A percentile compares a stretch with the other conserved stretches of the same genome.
phyloP scores from a whole-genome alignment of 2,113 vertebrate species.

The Zosterops japonicus region DNA sequence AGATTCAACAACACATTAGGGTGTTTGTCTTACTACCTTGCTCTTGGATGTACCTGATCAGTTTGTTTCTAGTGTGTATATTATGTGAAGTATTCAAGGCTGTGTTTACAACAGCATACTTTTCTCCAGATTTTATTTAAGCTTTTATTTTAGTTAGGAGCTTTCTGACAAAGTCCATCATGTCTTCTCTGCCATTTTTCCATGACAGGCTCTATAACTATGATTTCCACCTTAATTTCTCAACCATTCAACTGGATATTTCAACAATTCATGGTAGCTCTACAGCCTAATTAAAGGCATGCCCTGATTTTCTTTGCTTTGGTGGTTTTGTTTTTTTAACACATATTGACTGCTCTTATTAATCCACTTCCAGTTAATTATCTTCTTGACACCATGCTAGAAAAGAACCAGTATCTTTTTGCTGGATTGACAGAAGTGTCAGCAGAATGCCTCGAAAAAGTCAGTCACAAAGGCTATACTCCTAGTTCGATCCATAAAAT shows the following conservation, averaged over 20 bases:
- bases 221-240: neutral
- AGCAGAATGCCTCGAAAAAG: neutral
- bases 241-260: neutral
- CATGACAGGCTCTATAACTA: neutral
- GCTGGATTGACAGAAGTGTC: neutral
- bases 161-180: neutral
- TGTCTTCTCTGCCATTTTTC: neutral
- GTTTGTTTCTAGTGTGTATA: neutral
- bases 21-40: neutral
- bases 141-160: neutral
- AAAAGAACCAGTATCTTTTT: neutral
- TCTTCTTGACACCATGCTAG: neutral
- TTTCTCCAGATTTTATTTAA: neutral
- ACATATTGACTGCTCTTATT: neutral
- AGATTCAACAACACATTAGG: neutral
- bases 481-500: neutral
- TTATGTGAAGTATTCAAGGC: neutral
- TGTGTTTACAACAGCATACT: neutral
- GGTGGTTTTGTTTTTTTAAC: neutral
- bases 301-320: neutral
- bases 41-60: neutral
- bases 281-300: neutral
- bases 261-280: neutral
- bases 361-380: constrained; percentile 10
- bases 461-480: neutral